A percentile compares a stretch with the other conserved stretches of the same genome.
Evolutionary conservation across 2,797 vertebrate genomes (phyloP).

Genomic region (Lithobates pipiens): DNA sequence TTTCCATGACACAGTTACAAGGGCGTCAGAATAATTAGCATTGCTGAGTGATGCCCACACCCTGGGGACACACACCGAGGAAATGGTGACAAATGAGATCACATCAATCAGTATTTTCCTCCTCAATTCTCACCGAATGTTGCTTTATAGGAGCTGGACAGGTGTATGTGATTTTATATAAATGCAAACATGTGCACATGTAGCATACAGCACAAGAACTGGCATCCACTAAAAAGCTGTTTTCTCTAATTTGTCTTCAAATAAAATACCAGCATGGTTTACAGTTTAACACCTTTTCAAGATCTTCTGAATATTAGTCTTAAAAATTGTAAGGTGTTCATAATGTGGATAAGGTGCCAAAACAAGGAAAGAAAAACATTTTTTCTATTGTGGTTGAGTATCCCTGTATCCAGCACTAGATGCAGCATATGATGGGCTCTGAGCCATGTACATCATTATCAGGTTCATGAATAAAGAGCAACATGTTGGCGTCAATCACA

Average conservation of each 20-base stretch:
- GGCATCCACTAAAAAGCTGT: background rate
- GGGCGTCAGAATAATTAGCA: constrained; percentile 52
- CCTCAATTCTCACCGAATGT: constrained; percentile 6
- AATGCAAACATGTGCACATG: background rate
- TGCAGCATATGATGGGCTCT: constrained; percentile 16
- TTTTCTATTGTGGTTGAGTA: background rate
- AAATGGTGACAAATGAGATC: constrained; percentile 54
- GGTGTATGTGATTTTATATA: constrained; percentile 34
- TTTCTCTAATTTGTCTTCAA: background rate
- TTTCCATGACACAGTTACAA: constrained; percentile 33
- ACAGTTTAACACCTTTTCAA: background rate
- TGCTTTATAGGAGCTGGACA: background rate
- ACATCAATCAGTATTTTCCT: constrained; percentile 36
- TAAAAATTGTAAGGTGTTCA: background rate
- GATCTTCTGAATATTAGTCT: background rate
- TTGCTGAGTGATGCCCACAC: constrained; percentile 49
- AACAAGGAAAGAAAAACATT: background rate
- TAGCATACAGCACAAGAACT: background rate
- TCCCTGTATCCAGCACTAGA: background rate
- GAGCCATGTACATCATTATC: constrained; percentile 28
- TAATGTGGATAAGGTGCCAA: background rate
- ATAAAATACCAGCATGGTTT: background rate
- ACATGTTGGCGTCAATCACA: constrained; percentile 23
- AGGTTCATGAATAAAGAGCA: constrained; percentile 36
- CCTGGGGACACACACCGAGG: constrained; percentile 49